Base-by-base conservation (phyloP, 2,113 vertebrate genomes). In the Lampris megalopsis region DNA sequence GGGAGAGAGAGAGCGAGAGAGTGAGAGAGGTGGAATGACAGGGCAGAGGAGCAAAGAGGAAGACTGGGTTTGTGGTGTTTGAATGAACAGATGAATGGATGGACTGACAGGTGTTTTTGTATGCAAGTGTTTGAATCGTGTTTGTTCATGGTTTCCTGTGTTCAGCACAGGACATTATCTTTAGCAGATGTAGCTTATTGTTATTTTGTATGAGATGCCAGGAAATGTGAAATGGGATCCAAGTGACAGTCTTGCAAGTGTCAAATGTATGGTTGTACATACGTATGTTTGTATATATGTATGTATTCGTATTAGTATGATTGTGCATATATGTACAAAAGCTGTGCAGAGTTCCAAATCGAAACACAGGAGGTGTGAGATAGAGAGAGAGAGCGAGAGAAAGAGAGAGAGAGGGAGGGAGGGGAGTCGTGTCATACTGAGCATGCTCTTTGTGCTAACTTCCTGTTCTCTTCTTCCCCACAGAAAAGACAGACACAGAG, bases 361-460 rank as follows among this genome's bases (percentile, higher is more conserved):
- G 56, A 86, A 83, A 82, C n/a, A 63, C 72, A 82, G 65, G 53
- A 77, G 76, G 84, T 79, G 77, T 4, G 24, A 62, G n/a, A 71
- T 24, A 74, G 68, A 81, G 9, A 75, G 35, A 62, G 69, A 49
- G 54, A 53, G 59, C 10, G 76, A 45, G 68, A 40, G 62, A 66
- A 68, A 60, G 49, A 50, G 56, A 62, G 67, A 53, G 75, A 47
- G 56, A 42, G 68, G 61, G 82, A 62, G 53, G 63, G 74, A 60
- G 86, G 71, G 24, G 59, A 68, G 63, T 82, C 52, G 84, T 86
- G 89, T 86, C 71, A 69, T 49, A 88, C 91, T 86, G 92, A 91
- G 93, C 92, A 89, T 91, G 91, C 92, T 93, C 92, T 83, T 75
- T 87, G 82, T 86, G 82, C 38, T 92, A 85, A 94, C 92, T 94